A percentile compares a stretch with the other conserved stretches of the same genome.
Conservation (phyloP, 2,797 vertebrate species). For the Scolopax rusticola region DNA sequence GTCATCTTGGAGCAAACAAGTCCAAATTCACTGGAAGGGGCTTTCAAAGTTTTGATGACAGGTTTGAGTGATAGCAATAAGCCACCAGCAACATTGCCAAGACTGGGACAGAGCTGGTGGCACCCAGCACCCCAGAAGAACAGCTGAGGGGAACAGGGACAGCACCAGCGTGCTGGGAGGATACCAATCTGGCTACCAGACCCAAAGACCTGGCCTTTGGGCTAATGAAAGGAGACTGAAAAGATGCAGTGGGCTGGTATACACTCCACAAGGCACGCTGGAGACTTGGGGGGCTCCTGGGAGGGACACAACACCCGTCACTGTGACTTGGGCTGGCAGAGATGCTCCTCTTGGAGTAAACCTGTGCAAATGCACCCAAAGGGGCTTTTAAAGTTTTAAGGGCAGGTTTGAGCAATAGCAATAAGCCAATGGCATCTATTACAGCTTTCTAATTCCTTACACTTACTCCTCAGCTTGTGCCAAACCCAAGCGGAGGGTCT, state of each 20-base stretch:
- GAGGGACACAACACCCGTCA: accelerated
- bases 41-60: too few relatives aligned
- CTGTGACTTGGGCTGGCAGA: neutral
- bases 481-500: too few relatives aligned
- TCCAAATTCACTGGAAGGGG: too few relatives aligned
- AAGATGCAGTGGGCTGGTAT: accelerated
- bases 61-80: too few relatives aligned
- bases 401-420: accelerated
- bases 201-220: neutral
- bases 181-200: neutral
- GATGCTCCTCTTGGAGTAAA: neutral
- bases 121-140: neutral
- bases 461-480: accelerated
- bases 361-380: accelerated
- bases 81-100: neutral
- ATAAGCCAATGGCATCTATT: accelerated
- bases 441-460: neutral
- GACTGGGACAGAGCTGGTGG: neutral
- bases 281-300: neutral
- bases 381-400: neutral
- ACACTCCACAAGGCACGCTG: accelerated
- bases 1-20: too few relatives aligned
- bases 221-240: neutral
- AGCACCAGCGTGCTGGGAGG: neutral
- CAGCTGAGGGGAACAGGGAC: neutral